phyloP scores from a whole-genome alignment of 2,797 vertebrate species.

The Peromyscus melanophrys region DNA sequence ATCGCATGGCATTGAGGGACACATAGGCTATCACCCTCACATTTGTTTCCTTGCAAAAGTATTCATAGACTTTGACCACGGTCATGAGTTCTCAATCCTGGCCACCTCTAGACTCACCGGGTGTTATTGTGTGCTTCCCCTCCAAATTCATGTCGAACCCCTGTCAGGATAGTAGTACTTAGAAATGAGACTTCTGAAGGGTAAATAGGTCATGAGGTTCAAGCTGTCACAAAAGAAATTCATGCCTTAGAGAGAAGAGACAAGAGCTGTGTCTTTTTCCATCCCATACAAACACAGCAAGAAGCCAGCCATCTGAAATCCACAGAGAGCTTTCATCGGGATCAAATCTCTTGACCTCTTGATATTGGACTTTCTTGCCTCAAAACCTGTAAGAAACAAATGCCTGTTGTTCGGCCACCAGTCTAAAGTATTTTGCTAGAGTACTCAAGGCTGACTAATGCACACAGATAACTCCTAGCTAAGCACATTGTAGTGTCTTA shows the following conservation, averaged over 20 bases:
- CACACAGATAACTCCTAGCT: neutral
- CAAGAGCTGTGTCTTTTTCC: neutral
- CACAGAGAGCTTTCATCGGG: neutral
- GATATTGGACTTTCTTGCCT: neutral
- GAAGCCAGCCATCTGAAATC: neutral
- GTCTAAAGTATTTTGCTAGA: neutral
- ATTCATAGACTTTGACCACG: neutral
- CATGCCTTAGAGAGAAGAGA: neutral
- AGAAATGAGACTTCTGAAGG: neutral
- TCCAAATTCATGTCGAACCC: neutral
- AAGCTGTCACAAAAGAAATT: neutral
- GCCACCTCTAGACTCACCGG: neutral
- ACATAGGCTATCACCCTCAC: neutral
- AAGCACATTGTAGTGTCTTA: neutral
- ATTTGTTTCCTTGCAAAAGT: neutral
- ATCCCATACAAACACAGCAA: neutral
- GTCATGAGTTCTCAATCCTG: neutral
- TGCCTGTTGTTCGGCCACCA: neutral
- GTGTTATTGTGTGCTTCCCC: neutral
- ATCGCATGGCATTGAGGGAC: neutral
- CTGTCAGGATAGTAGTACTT: neutral
- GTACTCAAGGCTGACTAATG: neutral
- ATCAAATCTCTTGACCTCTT: neutral
- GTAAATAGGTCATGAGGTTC: neutral
- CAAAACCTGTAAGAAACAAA: slow-evolving; percentile 21